phyloP scores from a whole-genome alignment of 2,888 invertebrate species.

The Linnaemya vulpina region DNA sequence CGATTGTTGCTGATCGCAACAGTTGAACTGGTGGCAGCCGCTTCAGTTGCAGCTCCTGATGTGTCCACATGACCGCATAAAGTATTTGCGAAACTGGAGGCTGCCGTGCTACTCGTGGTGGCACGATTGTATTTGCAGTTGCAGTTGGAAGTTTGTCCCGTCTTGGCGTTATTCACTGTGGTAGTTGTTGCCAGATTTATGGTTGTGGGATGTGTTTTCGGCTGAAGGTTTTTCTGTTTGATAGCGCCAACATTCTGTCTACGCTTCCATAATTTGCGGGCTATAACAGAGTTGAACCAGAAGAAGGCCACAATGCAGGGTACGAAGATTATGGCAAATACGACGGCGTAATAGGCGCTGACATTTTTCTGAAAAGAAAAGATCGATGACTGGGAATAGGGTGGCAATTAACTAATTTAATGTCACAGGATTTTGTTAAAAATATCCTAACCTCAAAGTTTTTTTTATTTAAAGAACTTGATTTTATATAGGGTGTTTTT shows the following conservation, averaged over 20 bases:
- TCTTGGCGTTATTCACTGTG: not conserved
- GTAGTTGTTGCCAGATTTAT: not conserved
- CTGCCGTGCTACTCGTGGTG: constrained; percentile 41
- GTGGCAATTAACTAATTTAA: too few species aligned
- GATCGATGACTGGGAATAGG: too few species aligned
- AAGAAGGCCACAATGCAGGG: constrained; percentile 84
- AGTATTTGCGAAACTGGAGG: constrained; percentile 64
- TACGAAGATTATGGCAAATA: constrained; percentile 83
- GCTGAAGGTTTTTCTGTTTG: not conserved
- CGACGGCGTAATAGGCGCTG: constrained; percentile 77
- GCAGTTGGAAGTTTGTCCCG: constrained; percentile 25
- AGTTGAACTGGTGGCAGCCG: constrained; percentile 9
- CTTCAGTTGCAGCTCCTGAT: not conserved
- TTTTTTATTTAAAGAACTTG: too few species aligned
- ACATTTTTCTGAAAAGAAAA: constrained; percentile 76
- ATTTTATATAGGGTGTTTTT: too few species aligned
- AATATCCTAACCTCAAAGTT: too few species aligned
- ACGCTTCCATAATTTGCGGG: constrained; percentile 84
- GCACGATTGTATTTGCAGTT: constrained; percentile 37
- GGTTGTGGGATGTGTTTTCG: not conserved
- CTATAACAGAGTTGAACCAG: constrained; percentile 84
- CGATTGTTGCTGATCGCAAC: constrained; percentile 72
- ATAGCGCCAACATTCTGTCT: constrained; percentile 75
- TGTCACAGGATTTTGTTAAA: too few species aligned
- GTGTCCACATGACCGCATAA: constrained; percentile 25